Evolutionary conservation across 2,113 vertebrate genomes (phyloP), one percentile per base, ranked within the genome.

Genomic region (Halcyon malimbica): DNA sequence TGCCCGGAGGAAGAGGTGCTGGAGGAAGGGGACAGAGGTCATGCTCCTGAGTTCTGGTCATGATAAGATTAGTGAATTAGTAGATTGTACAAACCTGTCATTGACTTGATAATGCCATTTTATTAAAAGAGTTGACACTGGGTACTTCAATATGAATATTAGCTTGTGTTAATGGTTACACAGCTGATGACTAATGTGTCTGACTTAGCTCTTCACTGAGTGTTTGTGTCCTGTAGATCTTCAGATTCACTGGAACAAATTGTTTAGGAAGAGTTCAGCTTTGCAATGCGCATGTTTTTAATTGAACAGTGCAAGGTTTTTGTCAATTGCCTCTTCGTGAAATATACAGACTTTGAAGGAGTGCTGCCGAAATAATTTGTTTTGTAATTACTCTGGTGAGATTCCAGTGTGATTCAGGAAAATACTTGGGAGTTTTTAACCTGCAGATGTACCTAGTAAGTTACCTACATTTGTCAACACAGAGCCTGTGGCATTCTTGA

Each of bases 271-370:
- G 48, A n/a, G 65, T 42, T 91, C 0, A 17, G 14, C 42, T 95
- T 79, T 69, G 56, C 29, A 50, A 8, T 69, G 50, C 21, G 26
- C 7, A 4, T 67, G 46, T 25, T 91, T 82, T 77, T 63, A 48
- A 51, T 51, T 77, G 69, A 67, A 59, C 64, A 42, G 18, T 68
- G 70, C 59, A 63, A 59, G 85, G 78, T 80, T 96, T 94, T 97
- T 63, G 75, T 95, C 88, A 75, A 8, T 84, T 96, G 86, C 85
- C 92, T 81, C 68, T 95, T 97, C 91, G 87, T 84, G 68, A 90
- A 85, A 67, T 7, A 26, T 37, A 25, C 24, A n/a, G 29, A 48
- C 50, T 84, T 76, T 39, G 76, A 69, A 42, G n/a, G 69, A 95
- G 50, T 23, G 53, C 37, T 73, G 53, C 71, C 76, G 67, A 33